These are phyloP conservation scores for Eciton burchellii DNA, from an alignment of 1,140 invertebrate genomes.

Conservation along the genomic window DNA sequence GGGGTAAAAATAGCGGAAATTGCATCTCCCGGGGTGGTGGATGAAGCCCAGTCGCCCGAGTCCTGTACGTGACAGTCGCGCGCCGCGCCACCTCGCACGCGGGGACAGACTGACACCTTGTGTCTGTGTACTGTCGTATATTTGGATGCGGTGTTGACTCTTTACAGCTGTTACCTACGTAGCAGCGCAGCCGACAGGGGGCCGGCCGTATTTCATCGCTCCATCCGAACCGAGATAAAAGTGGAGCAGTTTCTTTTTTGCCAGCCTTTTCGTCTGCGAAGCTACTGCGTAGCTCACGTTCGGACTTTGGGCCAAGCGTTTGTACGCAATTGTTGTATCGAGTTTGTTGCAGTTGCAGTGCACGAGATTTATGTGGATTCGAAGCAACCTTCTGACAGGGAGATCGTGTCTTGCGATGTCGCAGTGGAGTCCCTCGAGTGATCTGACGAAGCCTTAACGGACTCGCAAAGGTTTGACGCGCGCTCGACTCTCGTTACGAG, in stretches of 20 bases:
- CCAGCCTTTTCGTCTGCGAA: not conserved
- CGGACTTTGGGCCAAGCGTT: not conserved
- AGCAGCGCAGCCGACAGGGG: conserved; percentile 29
- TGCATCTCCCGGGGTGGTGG: conserved; percentile 79
- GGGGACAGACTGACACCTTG: conserved; percentile 77
- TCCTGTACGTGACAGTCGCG: conserved; percentile 83
- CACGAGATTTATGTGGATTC: too few relatives aligned
- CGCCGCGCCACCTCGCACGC: conserved; percentile 62
- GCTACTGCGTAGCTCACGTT: not conserved
- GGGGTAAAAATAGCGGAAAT: conserved; percentile 85
- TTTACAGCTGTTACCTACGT: conserved; percentile 82
- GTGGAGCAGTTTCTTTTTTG: conserved; percentile 48
- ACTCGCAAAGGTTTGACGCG: too few relatives aligned
- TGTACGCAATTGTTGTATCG: not conserved
- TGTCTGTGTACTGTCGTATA: conserved; percentile 80
- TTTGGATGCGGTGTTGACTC: conserved; percentile 81
- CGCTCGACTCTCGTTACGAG: not conserved
- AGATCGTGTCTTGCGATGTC: too few relatives aligned
- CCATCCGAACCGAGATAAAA: conserved; percentile 54
- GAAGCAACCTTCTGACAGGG: too few relatives aligned
- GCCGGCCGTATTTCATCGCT: conserved; percentile 52
- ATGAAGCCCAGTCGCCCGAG: conserved; percentile 78
- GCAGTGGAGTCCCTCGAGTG: too few relatives aligned
- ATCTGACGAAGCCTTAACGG: too few relatives aligned
- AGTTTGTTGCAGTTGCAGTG: too few relatives aligned